Evolutionary conservation across 1,140 invertebrate genomes (phyloP).

Genomic region (Brachionus plicatilis): DNA sequence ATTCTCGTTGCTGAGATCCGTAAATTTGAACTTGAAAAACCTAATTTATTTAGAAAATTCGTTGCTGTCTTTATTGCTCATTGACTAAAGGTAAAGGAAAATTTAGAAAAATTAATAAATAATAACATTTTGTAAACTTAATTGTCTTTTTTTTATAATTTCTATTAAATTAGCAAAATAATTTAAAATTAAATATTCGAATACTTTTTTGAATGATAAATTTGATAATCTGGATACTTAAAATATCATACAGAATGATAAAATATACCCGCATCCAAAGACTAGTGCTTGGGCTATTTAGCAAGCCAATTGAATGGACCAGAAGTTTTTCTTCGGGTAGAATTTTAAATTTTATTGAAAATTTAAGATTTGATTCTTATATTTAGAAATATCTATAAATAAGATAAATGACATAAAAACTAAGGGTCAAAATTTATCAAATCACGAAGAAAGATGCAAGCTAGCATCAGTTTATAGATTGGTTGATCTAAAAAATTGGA

Average conservation of each 20-base stretch:
- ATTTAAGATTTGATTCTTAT: background rate
- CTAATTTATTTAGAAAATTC: background rate
- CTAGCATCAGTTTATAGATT: slow-evolving; percentile 90
- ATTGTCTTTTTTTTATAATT: slow-evolving; percentile 20
- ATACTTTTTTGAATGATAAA: background rate
- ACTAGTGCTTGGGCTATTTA: background rate
- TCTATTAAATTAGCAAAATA: background rate
- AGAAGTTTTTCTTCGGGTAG: background rate
- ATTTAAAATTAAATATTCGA: background rate
- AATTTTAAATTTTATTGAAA: background rate
- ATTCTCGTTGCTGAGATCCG: slow-evolving; percentile 30
- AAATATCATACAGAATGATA: background rate
- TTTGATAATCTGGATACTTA: background rate
- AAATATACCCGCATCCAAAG: background rate
- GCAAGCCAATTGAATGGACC: background rate
- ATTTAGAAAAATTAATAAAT: background rate
- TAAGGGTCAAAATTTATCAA: background rate
- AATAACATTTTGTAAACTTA: slow-evolving; percentile 19
- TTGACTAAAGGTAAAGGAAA: slow-evolving; percentile 19
- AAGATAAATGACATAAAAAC: background rate
- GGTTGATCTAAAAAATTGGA: slow-evolving; percentile 92
- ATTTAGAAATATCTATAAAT: background rate
- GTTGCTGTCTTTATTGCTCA: slow-evolving; percentile 6
- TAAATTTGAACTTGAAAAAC: slow-evolving; percentile 3
- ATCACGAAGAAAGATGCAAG: slow-evolving; percentile 59